Evolutionary conservation across 2,113 vertebrate species (phyloP).

Genomic region (Tragelaphus scriptus): DNA sequence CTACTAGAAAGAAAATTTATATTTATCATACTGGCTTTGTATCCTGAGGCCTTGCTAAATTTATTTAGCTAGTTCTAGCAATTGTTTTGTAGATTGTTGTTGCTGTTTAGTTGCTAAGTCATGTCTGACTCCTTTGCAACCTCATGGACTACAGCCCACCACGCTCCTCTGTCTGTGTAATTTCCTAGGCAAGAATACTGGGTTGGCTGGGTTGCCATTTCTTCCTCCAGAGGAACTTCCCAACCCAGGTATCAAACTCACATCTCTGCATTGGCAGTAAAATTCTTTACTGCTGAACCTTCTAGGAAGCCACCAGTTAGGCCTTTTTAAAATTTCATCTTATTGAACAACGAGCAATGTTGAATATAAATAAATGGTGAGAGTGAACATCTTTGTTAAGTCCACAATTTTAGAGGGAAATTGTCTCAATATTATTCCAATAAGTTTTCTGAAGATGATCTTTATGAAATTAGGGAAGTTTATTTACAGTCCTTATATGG

Average conservation of each 20-base stretch:
- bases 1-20: neutral
- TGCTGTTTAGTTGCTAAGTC: neutral
- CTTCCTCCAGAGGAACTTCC: neutral
- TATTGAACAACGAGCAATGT: neutral
- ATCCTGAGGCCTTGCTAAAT: neutral
- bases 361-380: neutral
- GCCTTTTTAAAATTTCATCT: neutral
- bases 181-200: neutral
- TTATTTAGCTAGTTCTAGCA: neutral
- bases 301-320: neutral
- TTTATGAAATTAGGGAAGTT: neutral
- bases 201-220: neutral
- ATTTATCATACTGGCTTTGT: neutral
- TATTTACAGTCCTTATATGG: neutral
- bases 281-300: neutral
- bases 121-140: neutral
- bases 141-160: neutral
- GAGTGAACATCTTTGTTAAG: neutral
- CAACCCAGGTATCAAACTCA: neutral
- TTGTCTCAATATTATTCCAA: neutral
- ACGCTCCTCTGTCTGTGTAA: neutral
- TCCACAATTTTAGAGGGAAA: neutral
- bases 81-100: neutral
- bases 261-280: neutral
- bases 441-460: neutral